Percentiles rank a stretch among this genome's conserved stretches.
Conservation (phyloP, 2,888 invertebrate species). For the Cybosia mesomella region DNA sequence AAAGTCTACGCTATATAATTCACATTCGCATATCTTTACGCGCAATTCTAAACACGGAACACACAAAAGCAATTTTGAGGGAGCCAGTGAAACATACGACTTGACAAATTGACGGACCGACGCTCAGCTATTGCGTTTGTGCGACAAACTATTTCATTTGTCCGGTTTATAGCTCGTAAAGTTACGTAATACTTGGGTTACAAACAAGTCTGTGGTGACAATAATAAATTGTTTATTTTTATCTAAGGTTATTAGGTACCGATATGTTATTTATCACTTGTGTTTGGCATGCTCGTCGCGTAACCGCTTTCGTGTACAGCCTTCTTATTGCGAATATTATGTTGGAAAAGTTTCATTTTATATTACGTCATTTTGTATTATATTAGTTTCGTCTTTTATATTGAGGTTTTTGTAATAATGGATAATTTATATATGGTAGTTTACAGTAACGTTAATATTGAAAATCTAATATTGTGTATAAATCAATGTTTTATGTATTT, state of each 20-base stretch:
- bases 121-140: constrained; percentile 55
- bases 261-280: constrained; percentile 55
- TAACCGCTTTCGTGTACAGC: constrained; percentile 36
- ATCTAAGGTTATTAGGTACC: constrained; percentile 39
- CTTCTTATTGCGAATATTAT: constrained; percentile 45
- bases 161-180: constrained; percentile 70
- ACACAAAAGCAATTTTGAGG: constrained; percentile 64
- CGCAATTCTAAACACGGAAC: constrained; percentile 51
- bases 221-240: constrained; percentile 63
- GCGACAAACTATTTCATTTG: constrained; percentile 71
- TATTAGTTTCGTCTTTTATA: constrained; percentile 14
- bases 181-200: constrained; percentile 56
- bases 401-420: constrained; percentile 4
- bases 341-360: constrained; percentile 13
- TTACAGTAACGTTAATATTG: background rate
- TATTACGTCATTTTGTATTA: constrained; percentile 5
- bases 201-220: constrained; percentile 56
- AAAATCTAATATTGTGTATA: too few relatives aligned
- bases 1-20: constrained; percentile 48
- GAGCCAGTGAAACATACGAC: constrained; percentile 57
- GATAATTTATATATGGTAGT: constrained; percentile 2
- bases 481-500: too few relatives aligned
- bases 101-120: constrained; percentile 66
- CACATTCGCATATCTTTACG: constrained; percentile 56
- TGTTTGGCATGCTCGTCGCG: constrained; percentile 39